Evolutionary conservation across 2,888 invertebrate genomes (phyloP), one percentile per base, ranked within the genome.

Genomic region (Zeuzera pyrina): DNA sequence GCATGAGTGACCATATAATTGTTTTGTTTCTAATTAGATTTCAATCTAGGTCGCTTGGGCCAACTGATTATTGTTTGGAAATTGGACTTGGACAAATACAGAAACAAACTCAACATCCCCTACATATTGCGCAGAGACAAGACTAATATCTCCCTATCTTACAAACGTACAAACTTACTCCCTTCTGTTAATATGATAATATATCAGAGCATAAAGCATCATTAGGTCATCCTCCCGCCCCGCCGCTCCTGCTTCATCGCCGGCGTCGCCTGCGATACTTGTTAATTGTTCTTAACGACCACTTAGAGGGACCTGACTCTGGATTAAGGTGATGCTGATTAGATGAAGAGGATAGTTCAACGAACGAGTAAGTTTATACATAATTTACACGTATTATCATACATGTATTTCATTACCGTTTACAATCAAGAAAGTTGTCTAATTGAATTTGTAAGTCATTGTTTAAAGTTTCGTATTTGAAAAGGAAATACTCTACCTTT

Each of bases 181-280:
- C 30, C 34, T 37, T 39, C 43, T 12, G 44, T 55, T 60, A 60
- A 52, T 59, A 60, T 53, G 55, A 64, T 58, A 65, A 66, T 66
- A 64, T 66, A 65, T 66, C 60, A 57, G 48, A 31, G 43, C 61
- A 70, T 70, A 73, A 70, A 72, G 57, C 62, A 63, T 70, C 65
- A 69, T 73, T 76, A 73, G 51, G 48, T 43, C 50, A 47, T 40
- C 47, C 45, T 47, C 41, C 30, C 30, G 16, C 36, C 27, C 28
- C 36, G 26, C 33, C 16, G 15, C 38, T 39, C 7, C 11, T 31
- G 33, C 29, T 35, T 39, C 25, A 4, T 13, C 5, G 8, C 25
- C 12, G 8, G 8, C 10, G 13, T 12, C 25, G 11, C 34, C 25
- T 25, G 30, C 12, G 8, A 13, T 16, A 48, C 47, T 54, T 55